Percentiles rank a stretch among this genome's conserved stretches.
These are phyloP conservation scores for Eulithis prunata DNA, from an alignment of 2,888 invertebrate genomes.

Conservation along the genomic window DNA sequence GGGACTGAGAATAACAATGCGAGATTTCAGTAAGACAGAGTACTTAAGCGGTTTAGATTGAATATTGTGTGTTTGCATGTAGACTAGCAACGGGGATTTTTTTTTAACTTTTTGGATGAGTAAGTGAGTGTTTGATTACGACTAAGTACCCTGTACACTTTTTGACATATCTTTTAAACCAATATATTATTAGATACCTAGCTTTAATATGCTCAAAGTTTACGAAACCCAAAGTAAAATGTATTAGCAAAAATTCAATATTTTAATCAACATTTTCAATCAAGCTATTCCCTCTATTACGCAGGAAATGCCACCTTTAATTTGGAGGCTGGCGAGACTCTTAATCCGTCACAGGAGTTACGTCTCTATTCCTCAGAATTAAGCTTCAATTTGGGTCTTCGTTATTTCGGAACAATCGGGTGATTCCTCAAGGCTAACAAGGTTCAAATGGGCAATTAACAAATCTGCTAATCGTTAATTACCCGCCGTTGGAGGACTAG, in stretches of 20 bases:
- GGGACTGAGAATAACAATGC: background rate
- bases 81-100: too few relatives aligned
- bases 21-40: background rate
- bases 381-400: constrained; percentile 9
- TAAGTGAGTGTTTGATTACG: too few relatives aligned
- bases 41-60: background rate
- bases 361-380: constrained; percentile 14
- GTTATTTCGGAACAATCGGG: constrained; percentile 8
- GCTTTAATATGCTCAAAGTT: too few relatives aligned
- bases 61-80: too few relatives aligned
- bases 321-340: background rate
- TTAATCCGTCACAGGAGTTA: background rate
- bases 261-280: constrained; percentile 23
- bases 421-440: constrained; percentile 27
- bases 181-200: too few relatives aligned
- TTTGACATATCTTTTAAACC: too few relatives aligned
- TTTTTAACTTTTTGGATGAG: too few relatives aligned
- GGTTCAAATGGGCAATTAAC: constrained; percentile 34
- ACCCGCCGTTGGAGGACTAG: constrained; percentile 19
- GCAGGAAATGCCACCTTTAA: constrained; percentile 20
- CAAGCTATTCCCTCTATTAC: constrained; percentile 25
- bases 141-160: too few relatives aligned
- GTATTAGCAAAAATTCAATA: constrained; percentile 17
- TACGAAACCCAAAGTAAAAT: background rate
- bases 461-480: constrained; percentile 37